A percentile compares a stretch with the other conserved stretches of the same genome.
These are phyloP conservation scores for Engraulis encrasicolus DNA, from an alignment of 2,113 vertebrate genomes.

Conservation along the genomic window DNA sequence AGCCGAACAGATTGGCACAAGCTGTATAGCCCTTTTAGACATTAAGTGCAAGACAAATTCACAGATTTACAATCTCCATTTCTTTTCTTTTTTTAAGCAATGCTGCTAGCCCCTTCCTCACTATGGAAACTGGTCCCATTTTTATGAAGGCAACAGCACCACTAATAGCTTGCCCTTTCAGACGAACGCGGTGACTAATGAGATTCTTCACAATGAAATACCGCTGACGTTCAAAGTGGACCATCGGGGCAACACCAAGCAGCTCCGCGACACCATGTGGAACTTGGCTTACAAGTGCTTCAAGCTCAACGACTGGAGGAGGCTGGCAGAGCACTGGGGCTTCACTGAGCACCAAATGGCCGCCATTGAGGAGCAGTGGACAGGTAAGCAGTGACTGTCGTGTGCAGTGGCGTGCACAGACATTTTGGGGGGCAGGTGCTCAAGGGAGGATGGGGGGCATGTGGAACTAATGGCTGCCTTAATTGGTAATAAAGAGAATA, in stretches of 20 bases:
- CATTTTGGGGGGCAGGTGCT: too few species aligned
- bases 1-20: conserved; percentile 14
- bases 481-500: too few species aligned
- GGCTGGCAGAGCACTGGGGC: conserved; percentile 78
- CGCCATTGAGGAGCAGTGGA: conserved; percentile 88
- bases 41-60: not conserved
- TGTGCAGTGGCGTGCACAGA: too few species aligned
- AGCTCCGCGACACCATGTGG: conserved; percentile 80
- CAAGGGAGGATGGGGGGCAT: too few species aligned
- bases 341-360: conserved; percentile 83
- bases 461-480: too few species aligned
- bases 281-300: conserved; percentile 80
- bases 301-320: conserved; percentile 84
- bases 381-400: conserved; percentile 72
- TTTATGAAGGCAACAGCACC: conserved; percentile 61
- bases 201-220: conserved; percentile 60
- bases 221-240: conserved; percentile 87
- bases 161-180: conserved; percentile 76
- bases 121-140: conserved; percentile 50
- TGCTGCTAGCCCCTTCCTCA: conserved; percentile 4
- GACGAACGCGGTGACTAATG: conserved; percentile 63
- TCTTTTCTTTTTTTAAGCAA: conserved; percentile 28
- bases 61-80: conserved; percentile 21
- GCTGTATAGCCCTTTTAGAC: conserved; percentile 7
- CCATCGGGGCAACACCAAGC: conserved; percentile 81